Conservation (phyloP, 1,140 invertebrate species). For the Calycopis cecrops region DNA sequence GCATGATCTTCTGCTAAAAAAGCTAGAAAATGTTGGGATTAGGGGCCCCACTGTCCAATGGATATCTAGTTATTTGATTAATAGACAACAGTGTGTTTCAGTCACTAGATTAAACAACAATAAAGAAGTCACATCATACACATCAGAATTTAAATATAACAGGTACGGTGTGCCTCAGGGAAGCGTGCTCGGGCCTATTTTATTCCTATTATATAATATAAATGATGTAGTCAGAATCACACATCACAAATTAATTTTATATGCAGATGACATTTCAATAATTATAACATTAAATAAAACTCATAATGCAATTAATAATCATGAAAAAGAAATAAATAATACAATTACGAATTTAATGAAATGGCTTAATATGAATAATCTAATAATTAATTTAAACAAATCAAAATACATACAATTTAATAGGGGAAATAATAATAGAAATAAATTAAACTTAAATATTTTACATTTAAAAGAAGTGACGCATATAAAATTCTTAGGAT, state of each 20-base stretch:
- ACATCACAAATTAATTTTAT: slow-evolving; percentile 11
- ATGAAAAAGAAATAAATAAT: slow-evolving; percentile 3
- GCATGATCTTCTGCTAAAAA: background rate
- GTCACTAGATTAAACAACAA: background rate
- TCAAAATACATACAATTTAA: slow-evolving; percentile 6
- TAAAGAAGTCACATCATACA: background rate
- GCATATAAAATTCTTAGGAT: background rate
- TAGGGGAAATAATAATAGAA: slow-evolving; percentile 3
- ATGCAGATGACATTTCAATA: background rate
- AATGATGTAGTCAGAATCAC: slow-evolving; percentile 13
- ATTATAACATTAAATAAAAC: background rate
- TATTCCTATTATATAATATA: slow-evolving; percentile 14
- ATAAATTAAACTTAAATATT: background rate
- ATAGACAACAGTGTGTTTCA: slow-evolving; percentile 2
- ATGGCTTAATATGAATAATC: too few relatives aligned
- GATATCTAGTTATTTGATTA: background rate
- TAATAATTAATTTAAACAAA: too few relatives aligned
- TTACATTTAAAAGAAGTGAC: slow-evolving; percentile 1
- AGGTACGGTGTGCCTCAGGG: background rate
- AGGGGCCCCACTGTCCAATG: background rate
- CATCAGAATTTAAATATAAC: background rate
- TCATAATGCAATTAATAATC: background rate
- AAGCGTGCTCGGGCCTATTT: slow-evolving; percentile 10
- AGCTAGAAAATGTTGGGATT: background rate
- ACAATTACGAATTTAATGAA: background rate